These are phyloP conservation scores for Diadophis punctatus DNA, from an alignment of 2,113 vertebrate species.

Conservation along the genomic window DNA sequence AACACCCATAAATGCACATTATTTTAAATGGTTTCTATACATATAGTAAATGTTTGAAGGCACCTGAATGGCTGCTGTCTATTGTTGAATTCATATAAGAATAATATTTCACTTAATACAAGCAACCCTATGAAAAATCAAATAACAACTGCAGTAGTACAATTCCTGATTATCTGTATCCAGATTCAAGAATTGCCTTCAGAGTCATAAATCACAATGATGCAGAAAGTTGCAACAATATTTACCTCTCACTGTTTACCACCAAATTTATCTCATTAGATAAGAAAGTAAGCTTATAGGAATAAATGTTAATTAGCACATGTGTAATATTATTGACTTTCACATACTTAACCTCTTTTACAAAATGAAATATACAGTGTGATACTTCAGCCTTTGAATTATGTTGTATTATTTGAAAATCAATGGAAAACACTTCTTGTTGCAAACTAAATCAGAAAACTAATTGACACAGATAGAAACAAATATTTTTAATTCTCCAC, in stretches of 20 bases:
- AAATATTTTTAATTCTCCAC: neutral
- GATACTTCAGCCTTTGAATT: neutral
- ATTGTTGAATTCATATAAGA: neutral
- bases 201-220: neutral
- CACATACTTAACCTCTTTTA: neutral
- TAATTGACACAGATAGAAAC: neutral
- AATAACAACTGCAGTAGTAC: neutral
- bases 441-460: constrained; percentile 16
- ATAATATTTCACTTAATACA: neutral
- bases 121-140: neutral
- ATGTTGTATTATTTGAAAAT: constrained; percentile 15
- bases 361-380: neutral
- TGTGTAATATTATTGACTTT: neutral
- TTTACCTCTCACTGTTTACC: neutral
- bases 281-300: neutral
- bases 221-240: neutral
- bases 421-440: neutral
- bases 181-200: neutral
- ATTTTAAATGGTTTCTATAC: neutral
- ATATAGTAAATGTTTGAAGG: neutral
- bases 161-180: neutral
- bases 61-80: neutral
- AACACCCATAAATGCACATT: neutral
- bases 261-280: neutral
- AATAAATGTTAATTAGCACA: neutral